Evolutionary conservation across 2,888 invertebrate genomes (phyloP), one percentile per base, ranked within the genome.

Genomic region (Pherbina coryleti): DNA sequence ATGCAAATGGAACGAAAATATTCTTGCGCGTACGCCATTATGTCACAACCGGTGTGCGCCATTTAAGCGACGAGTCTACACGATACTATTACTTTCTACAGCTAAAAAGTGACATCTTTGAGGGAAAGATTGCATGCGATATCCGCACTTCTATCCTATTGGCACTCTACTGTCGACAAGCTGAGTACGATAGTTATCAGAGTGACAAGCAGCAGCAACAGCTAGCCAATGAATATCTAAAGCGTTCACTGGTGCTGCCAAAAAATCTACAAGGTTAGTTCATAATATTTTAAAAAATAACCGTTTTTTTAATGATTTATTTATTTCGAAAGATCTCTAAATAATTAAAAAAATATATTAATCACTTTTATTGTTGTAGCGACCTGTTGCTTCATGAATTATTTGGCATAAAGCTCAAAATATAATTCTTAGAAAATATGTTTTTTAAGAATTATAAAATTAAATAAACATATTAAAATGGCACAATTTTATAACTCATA

Each of bases 51-150:
- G 97, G 97, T 75, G 95, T 97, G 1, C 93, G 94, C 81, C 91
- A 96, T 78, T 93, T 99, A 80, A 95, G 95, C 78, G 98, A 99
- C 90, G 98, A 98, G 90, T 95, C 97, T 84, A 97, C 98, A 3
- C 93, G 98, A 85, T 97, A 98, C 89, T 97, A 98, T 89, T 99
- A 98, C 90, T 99, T 98, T 90, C 91, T 98, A 71, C 98, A 99
- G 91, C 90, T 98, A 75, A 98, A 98, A 90, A 95, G 94, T 89
- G 98, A 99, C 91, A 94, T 99, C 78, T 93, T 98, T 75, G 98
- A 98, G 89, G 98, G 98, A 3, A 93, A 95, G 83, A 94, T 98
- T 80, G 94, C 94, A 64, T 97, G 97, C 88, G 95, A 95, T 87
- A 94, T 95, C 78, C 96, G 97, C 83, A 97, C 98, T 90, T 98